Percentiles rank a stretch among this genome's conserved stretches.
Conservation (phyloP, 1,140 invertebrate genomes). For the Drosophila sp. region DNA sequence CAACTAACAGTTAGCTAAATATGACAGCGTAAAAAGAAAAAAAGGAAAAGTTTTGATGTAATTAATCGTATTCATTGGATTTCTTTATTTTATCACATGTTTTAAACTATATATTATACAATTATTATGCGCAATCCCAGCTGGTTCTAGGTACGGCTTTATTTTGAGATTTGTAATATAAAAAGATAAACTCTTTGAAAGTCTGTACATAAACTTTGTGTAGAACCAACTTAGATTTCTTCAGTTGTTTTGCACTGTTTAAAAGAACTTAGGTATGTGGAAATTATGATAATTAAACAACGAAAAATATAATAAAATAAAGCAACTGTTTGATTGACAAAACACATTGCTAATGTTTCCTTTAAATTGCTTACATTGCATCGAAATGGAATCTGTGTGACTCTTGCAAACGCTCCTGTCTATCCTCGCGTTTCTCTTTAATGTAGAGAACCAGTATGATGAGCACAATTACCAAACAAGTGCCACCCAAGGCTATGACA, state of each 20-base stretch:
- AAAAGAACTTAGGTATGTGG: conserved; percentile 10
- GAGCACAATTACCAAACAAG: conserved; percentile 93
- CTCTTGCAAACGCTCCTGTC: conserved; percentile 94
- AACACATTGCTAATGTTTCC: conserved; percentile 9
- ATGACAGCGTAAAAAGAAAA: background rate
- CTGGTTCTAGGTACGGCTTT: conserved; percentile 20
- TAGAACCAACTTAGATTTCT: conserved; percentile 15
- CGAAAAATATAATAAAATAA: conserved; percentile 38
- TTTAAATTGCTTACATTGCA: conserved; percentile 87
- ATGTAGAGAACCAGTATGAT: conserved; percentile 96
- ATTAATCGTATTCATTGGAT: conserved; percentile 28
- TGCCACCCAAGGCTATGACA: conserved; percentile 93
- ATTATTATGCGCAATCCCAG: conserved; percentile 23
- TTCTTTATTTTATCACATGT: conserved; percentile 63
- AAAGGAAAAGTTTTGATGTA: conserved; percentile 1
- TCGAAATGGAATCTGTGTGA: conserved; percentile 94
- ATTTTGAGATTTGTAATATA: conserved; percentile 16
- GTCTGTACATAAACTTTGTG: conserved; percentile 14
- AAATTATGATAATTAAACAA: conserved; percentile 42
- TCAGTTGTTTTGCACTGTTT: conserved; percentile 2
- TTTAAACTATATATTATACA: conserved; percentile 61
- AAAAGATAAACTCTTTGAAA: no score
- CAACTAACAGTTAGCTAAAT: background rate
- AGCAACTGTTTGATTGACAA: conserved; percentile 39
- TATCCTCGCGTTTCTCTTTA: conserved; percentile 96